Percentiles rank a stretch among this genome's conserved stretches.
These are phyloP conservation scores for Emydoidea blandingii DNA, from an alignment of 2,797 vertebrate species.

Conservation along the genomic window DNA sequence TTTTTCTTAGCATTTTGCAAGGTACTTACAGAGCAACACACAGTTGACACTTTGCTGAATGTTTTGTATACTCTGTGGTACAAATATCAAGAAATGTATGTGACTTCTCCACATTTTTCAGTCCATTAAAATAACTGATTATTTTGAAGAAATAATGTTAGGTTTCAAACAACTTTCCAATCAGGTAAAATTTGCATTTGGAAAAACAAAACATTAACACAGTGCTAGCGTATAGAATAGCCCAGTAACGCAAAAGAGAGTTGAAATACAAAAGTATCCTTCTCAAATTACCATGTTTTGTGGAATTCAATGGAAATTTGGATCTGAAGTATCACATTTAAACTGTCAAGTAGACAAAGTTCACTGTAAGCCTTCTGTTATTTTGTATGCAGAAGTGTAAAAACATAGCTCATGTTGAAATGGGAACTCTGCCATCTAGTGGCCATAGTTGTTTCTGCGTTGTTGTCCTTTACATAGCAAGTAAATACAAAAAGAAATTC, in stretches of 20 bases:
- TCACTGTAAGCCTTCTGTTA: background rate
- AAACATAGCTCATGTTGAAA: conserved; percentile 48
- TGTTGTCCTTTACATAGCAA: background rate
- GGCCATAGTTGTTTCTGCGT: background rate
- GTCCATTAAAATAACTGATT: conserved; percentile 31
- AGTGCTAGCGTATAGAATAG: background rate
- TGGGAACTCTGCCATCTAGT: conserved; percentile 82
- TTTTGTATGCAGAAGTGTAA: fast-evolving
- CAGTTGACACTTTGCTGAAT: background rate
- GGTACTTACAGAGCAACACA: background rate
- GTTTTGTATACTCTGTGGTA: background rate
- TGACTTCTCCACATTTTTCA: background rate
- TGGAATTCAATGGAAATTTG: conserved; percentile 44
- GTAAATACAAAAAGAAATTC: background rate
- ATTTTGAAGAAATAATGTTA: conserved; percentile 22
- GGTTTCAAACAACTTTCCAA: conserved; percentile 31
- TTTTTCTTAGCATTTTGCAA: conserved; percentile 1
- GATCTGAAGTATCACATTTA: conserved; percentile 44
- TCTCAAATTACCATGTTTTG: background rate
- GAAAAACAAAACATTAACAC: background rate
- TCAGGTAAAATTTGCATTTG: fast-evolving
- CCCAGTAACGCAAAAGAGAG: background rate
- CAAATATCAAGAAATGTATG: background rate
- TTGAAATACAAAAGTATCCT: background rate
- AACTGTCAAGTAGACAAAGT: conserved; percentile 44